Evolutionary conservation across 2,888 invertebrate species (phyloP), one percentile per base, ranked within the genome.

Genomic region (Hemicrepidius hirtus): DNA sequence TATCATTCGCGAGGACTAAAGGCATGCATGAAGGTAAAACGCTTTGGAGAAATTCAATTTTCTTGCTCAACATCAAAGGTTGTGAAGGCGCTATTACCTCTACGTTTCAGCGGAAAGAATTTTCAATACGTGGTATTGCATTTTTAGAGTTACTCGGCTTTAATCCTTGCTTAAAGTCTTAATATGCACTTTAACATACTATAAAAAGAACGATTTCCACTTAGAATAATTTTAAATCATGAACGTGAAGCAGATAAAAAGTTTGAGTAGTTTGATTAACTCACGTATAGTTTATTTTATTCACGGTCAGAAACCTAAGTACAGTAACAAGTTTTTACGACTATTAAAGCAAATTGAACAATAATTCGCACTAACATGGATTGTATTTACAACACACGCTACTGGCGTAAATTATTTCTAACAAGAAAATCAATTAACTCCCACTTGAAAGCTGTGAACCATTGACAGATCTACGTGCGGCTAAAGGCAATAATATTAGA

Each of bases 61-160:
- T 77, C 78, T 63, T 76, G 73, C 74, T 78, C 75, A 75, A 78
- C 79, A 76, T 79, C 79, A 79, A 79, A 77, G 75, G 60, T 68
- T 72, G 71, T 68, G 68, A 68, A 62, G 76, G 72, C 75, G 72
- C 75, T 76, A 76, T 76, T 75, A 77, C 74, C 73, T 72, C 65
- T 67, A 70, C 71, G 62, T 73, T 74, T 73, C 72, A 66, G 62
- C 62, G 21, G 60, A 66, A 73, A 73, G 73, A 73, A 65, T 65
- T 73, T 73, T 66, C 69, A 73, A 73, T 73, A 69, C 68, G 46
- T 60, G 63, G 68, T 73, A 73, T 73, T 73, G 65, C 73, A 69
- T 73, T 73, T 73, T 69, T 65, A 64, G 55, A 53, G 65, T 68
- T 73, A 69, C 50, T 59, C 59, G 68, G 40, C 65, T 63, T 68